Conservation (phyloP, 2,888 invertebrate species). For the Periphyllus acericola region DNA sequence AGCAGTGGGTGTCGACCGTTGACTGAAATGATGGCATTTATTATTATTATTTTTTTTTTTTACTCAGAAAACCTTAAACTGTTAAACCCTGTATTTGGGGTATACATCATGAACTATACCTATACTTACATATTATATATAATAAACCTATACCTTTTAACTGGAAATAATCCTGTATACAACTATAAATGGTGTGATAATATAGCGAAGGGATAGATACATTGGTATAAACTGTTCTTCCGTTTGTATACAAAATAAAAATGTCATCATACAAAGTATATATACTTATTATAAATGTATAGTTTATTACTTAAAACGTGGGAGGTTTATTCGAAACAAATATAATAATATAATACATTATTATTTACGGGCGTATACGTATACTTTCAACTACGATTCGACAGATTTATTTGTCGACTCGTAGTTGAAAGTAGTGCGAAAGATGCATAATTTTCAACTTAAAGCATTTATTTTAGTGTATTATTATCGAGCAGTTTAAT, state of each 20-base stretch:
- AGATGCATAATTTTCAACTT: too few relatives aligned
- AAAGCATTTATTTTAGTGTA: too few relatives aligned
- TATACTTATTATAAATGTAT: neutral
- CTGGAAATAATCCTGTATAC: neutral
- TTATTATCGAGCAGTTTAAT: too few relatives aligned
- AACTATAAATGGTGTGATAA: too few relatives aligned
- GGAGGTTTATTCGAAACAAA: neutral
- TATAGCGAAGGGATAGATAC: too few relatives aligned
- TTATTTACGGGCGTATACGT: neutral
- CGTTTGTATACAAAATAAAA: neutral
- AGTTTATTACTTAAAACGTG: neutral
- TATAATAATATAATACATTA: neutral
- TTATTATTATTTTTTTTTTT: constrained; percentile 35
- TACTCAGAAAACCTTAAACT: constrained; percentile 2
- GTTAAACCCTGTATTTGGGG: neutral
- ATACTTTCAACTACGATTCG: too few relatives aligned
- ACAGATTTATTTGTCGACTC: too few relatives aligned
- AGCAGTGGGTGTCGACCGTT: constrained; percentile 53
- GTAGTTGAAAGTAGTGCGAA: too few relatives aligned
- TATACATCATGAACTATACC: neutral
- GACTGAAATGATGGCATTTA: constrained; percentile 26
- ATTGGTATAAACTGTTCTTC: too few relatives aligned
- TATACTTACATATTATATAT: too few relatives aligned
- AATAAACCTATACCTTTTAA: neutral
- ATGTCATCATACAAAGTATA: neutral